Base-by-base conservation (phyloP, 2,888 invertebrate species). In the Therioaphis trifolii region DNA sequence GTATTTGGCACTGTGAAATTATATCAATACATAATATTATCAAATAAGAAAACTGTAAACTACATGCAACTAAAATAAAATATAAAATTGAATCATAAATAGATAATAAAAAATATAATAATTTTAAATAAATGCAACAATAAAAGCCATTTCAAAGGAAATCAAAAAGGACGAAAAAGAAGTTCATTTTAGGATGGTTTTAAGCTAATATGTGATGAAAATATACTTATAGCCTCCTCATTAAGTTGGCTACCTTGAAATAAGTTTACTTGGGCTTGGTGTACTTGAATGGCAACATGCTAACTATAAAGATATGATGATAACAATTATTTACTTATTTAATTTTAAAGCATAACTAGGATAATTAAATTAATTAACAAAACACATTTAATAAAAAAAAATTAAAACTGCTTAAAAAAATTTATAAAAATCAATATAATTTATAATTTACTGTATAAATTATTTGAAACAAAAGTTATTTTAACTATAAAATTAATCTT, bases 41-140 rank as follows among this genome's bases (percentile, higher is more conserved):
- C 35, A 84, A 58, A 72, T 49, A 78, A 46, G 55, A 72, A 52
- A 75, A 84, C 49, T 80, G 68, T 69, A 29, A 78, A 68, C 29
- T 84, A 66, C 82, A 75, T 79, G 68, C 52, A 82, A 85, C 69
- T 84, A 78, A 58, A 85, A 78, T 46, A 69, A 84, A 84, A 76
- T n/a, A 72, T 82, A 87, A 86, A 85, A 88, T 87, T 88, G 2
- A n/a, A 69, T 79, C 24, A 77, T 35, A 35, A 77, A 69, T 79
- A 71, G 66, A 69, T 79, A 71, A 79, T 46, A 12, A 21, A 61
- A 29, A 46, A 71, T 29, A 58, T 79, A 46, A 79, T 24, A 46
- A 58, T 69, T 24, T 88, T 85, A 43, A 52, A 71, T n/a, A 68
- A 66, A 74, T 82, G 72, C 63, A 85, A 72, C 55, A 75, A 63